A percentile compares a stretch with the other conserved stretches of the same genome.
These are phyloP conservation scores for Phalanger gymnotis DNA, from an alignment of 2,797 vertebrate genomes.

Conservation along the genomic window DNA sequence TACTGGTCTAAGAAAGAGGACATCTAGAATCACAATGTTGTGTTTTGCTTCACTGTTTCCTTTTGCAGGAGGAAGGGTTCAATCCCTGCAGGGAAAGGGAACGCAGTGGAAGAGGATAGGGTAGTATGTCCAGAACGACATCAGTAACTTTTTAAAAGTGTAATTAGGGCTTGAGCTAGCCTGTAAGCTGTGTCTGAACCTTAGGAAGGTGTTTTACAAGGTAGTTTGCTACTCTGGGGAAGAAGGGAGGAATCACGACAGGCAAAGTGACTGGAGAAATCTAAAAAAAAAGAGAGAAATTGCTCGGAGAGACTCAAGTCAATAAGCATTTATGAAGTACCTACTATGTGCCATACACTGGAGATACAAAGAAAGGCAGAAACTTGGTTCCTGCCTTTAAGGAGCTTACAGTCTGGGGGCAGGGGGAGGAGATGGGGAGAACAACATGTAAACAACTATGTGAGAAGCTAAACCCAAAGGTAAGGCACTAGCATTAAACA, in stretches of 20 bases:
- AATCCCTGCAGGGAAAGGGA: not conserved
- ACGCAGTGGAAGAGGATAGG: not conserved
- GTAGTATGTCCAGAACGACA: not conserved
- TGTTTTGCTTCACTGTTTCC: not conserved
- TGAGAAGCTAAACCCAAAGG: not conserved
- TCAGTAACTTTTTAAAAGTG: not conserved
- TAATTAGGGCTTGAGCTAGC: not conserved
- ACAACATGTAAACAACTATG: not conserved
- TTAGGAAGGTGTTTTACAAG: not conserved
- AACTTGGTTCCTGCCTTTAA: not conserved
- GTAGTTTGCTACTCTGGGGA: not conserved
- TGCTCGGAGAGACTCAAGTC: not conserved
- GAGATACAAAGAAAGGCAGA: not conserved
- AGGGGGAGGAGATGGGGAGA: not conserved
- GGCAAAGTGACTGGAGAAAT: not conserved
- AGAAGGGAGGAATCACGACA: not conserved
- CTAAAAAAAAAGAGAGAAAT: not conserved
- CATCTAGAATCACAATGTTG: not conserved
- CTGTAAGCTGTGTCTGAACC: not conserved
- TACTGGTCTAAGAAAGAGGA: not conserved
- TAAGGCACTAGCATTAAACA: not conserved
- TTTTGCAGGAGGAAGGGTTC: not conserved
- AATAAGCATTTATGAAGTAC: not conserved
- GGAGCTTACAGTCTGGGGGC: not conserved
- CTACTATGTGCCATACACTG: not conserved